Percentiles rank a stretch among this genome's conserved stretches.
These are phyloP conservation scores for Camponotus floridanus DNA, from an alignment of 1,140 invertebrate genomes.

Conservation along the genomic window DNA sequence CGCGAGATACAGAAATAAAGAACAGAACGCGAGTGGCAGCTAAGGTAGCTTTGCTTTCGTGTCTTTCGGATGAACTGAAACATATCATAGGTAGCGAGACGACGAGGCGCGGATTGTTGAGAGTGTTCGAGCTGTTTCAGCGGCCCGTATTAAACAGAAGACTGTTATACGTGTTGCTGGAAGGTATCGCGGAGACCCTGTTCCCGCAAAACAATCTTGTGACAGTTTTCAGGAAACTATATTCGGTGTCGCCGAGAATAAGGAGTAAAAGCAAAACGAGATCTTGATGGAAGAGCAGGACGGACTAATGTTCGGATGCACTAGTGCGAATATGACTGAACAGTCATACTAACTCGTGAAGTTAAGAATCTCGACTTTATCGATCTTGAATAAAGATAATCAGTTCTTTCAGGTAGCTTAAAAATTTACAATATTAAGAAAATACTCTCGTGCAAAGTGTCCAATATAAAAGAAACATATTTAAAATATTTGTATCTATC, in stretches of 20 bases:
- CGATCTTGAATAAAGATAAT: conserved; percentile 18
- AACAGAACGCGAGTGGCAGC: conserved; percentile 94
- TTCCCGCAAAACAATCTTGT: conserved; percentile 92
- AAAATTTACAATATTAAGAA: conserved; percentile 54
- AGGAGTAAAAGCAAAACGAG: conserved; percentile 78
- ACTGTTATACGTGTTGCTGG: conserved; percentile 94
- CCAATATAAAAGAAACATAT: conserved; percentile 62
- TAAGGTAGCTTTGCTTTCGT: conserved; percentile 93
- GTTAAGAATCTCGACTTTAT: neutral
- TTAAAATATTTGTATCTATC: conserved; percentile 37
- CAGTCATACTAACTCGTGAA: neutral
- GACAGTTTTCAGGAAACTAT: conserved; percentile 89
- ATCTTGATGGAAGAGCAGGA: conserved; percentile 74
- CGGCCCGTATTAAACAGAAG: conserved; percentile 94
- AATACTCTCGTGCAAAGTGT: conserved; percentile 39
- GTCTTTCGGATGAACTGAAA: conserved; percentile 93
- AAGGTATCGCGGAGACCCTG: conserved; percentile 91
- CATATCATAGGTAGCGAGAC: conserved; percentile 97
- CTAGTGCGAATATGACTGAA: neutral
- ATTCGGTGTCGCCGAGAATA: conserved; percentile 87
- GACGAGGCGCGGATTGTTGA: conserved; percentile 94
- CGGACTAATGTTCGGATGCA: conserved; percentile 22
- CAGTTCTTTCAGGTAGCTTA: conserved; percentile 40
- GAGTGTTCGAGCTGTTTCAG: conserved; percentile 96
- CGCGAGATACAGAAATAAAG: conserved; percentile 91